Percentiles rank a stretch among this genome's conserved stretches.
Conservation (phyloP, 2,797 vertebrate genomes). For the Emydoidea blandingii region DNA sequence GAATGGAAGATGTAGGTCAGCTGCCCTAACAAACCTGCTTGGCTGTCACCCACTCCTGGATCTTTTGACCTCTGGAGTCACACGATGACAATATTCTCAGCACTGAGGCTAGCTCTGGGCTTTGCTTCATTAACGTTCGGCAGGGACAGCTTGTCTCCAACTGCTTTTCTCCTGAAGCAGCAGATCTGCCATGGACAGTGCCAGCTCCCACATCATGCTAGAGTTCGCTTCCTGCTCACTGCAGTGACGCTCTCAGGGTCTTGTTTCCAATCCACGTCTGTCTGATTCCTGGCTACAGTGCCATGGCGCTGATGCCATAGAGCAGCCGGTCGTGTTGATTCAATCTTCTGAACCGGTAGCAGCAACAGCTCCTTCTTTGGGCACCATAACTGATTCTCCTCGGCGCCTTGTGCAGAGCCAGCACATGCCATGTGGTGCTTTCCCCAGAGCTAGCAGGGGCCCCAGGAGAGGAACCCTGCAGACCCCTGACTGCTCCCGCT, state of each 20-base stretch:
- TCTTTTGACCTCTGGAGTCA: background rate
- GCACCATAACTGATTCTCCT: background rate
- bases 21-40: background rate
- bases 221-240: background rate
- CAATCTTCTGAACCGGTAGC: background rate
- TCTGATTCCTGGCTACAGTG: background rate
- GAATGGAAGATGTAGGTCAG: background rate
- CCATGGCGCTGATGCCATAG: background rate
- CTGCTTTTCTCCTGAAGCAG: background rate
- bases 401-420: background rate
- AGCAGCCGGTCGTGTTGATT: background rate
- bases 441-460: no score
- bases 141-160: rapidly evolving
- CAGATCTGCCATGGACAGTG: no score
- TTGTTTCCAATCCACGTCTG: background rate
- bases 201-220: rapidly evolving
- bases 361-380: background rate
- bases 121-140: background rate
- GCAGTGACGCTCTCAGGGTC: background rate
- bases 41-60: background rate
- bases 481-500: no score
- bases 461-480: no score
- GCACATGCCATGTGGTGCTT: no score
- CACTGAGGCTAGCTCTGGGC: background rate
- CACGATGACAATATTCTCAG: no score